These are phyloP conservation scores for Bombyx mori DNA, from an alignment of 1,140 invertebrate genomes.

Conservation along the genomic window ASM3026992v2 NC_085111.1:10874001-10874500, in stretches of 20 bases:
- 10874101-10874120: conserved; percentile 1
- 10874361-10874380: conserved; percentile 39
- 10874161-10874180: conserved; percentile 45
- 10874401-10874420: conserved; percentile 3
- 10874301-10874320: conserved; percentile 47
- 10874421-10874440: conserved; percentile 17
- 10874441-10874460: conserved; percentile 44
- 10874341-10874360: conserved; percentile 49
- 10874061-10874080: conserved; percentile 27
- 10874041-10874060: conserved; percentile 40
- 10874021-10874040: conserved; percentile 26
- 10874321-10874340: conserved; percentile 48
- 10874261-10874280: conserved; percentile 49
- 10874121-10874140: conserved; percentile 30
- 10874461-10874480: conserved; percentile 14
- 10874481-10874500: too few relatives aligned
- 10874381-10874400: conserved; percentile 31
- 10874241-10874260: conserved; percentile 22
- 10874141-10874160: conserved; percentile 36
- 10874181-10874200: conserved; percentile 40
- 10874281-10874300: conserved; percentile 56
- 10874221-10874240: conserved; percentile 38
- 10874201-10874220: conserved; percentile 22
- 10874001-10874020: conserved; percentile 31
- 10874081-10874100: conserved; percentile 8